phyloP scores from a whole-genome alignment of 2,888 invertebrate species.

The Athripsodes cinereus region DNA sequence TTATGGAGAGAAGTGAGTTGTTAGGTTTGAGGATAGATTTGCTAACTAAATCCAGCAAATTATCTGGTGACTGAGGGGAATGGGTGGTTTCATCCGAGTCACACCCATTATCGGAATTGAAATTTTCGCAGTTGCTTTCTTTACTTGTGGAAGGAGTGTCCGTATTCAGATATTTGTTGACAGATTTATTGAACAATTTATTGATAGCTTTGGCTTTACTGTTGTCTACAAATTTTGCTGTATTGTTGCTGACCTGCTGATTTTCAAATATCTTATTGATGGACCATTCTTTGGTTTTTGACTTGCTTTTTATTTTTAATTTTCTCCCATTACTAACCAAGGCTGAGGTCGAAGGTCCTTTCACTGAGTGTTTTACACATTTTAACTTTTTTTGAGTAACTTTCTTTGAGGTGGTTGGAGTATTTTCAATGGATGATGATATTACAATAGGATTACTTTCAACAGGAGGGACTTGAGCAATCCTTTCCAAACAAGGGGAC shows the following conservation, averaged over 20 bases:
- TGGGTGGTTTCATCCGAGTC: background rate
- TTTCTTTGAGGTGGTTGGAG: slow-evolving; percentile 10
- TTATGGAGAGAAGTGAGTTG: slow-evolving; percentile 16
- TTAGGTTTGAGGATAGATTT: slow-evolving; percentile 17
- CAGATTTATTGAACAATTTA: slow-evolving; percentile 8
- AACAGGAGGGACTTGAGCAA: background rate
- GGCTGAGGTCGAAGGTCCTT: no score
- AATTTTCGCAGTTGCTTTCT: no score
- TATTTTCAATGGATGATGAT: background rate
- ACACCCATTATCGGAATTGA: background rate
- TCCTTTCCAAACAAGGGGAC: background rate
- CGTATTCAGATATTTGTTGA: background rate
- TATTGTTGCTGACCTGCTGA: slow-evolving; percentile 4
- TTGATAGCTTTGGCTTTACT: slow-evolving; percentile 19
- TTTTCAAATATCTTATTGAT: slow-evolving; percentile 14
- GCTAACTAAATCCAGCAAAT: slow-evolving; percentile 16
- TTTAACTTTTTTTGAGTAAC: slow-evolving; percentile 16
- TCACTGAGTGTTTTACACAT: background rate
- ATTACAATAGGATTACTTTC: background rate
- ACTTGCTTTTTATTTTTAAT: slow-evolving; percentile 17
- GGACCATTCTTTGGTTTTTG: slow-evolving; percentile 18
- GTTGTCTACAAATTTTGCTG: slow-evolving; percentile 6
- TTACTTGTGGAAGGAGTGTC: slow-evolving; percentile 11
- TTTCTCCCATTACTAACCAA: slow-evolving; percentile 8
- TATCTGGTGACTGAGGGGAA: background rate